phyloP scores from a whole-genome alignment of 2,113 vertebrate genomes.

The Archilochus colubris region DNA sequence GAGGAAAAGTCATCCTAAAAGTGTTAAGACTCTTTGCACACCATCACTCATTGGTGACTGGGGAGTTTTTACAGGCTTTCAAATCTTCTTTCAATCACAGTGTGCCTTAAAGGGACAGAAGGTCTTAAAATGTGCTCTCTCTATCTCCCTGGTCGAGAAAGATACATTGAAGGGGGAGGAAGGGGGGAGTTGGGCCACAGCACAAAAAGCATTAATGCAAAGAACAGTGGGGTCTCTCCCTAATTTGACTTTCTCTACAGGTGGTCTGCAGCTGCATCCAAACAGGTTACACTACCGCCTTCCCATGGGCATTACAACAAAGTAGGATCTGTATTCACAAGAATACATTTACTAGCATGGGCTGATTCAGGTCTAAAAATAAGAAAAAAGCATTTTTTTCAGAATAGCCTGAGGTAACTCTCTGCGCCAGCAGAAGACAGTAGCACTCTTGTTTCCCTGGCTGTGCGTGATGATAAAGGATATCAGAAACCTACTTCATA shows the following conservation, averaged over 20 bases:
- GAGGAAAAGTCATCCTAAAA: constrained; percentile 60
- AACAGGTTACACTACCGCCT: constrained; percentile 86
- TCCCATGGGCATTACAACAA: constrained; percentile 82
- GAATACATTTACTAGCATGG: constrained; percentile 84
- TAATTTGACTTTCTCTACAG: constrained; percentile 97
- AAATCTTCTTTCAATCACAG: constrained; percentile 77
- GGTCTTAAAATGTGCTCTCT: constrained; percentile 77
- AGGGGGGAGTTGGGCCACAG: constrained; percentile 80
- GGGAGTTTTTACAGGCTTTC: constrained; percentile 76
- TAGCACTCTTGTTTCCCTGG: constrained; percentile 89
- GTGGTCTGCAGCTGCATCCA: constrained; percentile 92
- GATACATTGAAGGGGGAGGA: constrained; percentile 75
- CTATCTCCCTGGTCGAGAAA: constrained; percentile 74
- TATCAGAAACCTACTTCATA: constrained; percentile 88
- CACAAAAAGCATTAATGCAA: constrained; percentile 86
- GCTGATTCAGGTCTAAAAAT: constrained; percentile 88
- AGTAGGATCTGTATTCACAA: constrained; percentile 79
- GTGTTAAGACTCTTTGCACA: constrained; percentile 48
- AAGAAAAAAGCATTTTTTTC: constrained; percentile 85
- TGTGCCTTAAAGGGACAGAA: constrained; percentile 82
- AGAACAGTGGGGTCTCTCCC: constrained; percentile 90
- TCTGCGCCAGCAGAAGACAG: constrained; percentile 84
- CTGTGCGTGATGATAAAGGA: constrained; percentile 85
- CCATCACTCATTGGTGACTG: constrained; percentile 62
- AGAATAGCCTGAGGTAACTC: constrained; percentile 90